phyloP scores from a whole-genome alignment of 2,888 invertebrate species.

The Rhagium mordax region DNA sequence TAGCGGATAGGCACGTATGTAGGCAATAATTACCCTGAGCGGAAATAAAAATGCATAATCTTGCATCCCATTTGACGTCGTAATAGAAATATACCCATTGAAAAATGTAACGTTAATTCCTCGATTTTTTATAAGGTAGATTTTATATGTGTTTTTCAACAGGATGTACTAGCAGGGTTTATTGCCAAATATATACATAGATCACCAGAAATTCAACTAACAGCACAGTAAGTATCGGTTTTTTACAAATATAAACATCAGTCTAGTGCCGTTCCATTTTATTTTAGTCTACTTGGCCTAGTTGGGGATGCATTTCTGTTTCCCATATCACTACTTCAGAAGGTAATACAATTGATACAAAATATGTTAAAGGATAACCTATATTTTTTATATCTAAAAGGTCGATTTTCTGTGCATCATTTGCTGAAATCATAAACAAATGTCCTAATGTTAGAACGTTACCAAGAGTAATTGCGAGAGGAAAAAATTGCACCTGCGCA shows the following conservation, averaged over 20 bases:
- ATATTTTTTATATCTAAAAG: too few relatives aligned
- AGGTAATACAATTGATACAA: too few relatives aligned
- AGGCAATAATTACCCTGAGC: neutral
- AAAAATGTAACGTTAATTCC: neutral
- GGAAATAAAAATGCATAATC: neutral
- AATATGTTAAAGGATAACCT: too few relatives aligned
- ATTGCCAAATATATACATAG: slow-evolving; percentile 6
- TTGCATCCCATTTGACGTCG: slow-evolving; percentile 4
- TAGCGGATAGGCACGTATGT: neutral
- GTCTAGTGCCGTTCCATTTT: neutral
- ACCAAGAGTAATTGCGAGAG: too few relatives aligned
- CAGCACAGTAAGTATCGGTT: neutral
- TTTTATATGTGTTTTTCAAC: slow-evolving; percentile 20
- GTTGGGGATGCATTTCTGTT: too few relatives aligned
- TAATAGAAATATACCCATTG: neutral
- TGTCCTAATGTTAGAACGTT: too few relatives aligned
- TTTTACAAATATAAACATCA: neutral
- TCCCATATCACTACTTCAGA: too few relatives aligned
- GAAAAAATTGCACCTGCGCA: neutral
- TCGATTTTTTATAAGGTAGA: slow-evolving; percentile 23
- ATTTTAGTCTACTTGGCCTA: neutral
- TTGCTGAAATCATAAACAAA: too few relatives aligned
- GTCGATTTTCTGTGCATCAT: too few relatives aligned
- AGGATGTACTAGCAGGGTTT: slow-evolving; percentile 11
- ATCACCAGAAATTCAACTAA: neutral